These are phyloP conservation scores for Melinaea marsaeus DNA, from an alignment of 2,888 invertebrate genomes.

Conservation along the genomic window DNA sequence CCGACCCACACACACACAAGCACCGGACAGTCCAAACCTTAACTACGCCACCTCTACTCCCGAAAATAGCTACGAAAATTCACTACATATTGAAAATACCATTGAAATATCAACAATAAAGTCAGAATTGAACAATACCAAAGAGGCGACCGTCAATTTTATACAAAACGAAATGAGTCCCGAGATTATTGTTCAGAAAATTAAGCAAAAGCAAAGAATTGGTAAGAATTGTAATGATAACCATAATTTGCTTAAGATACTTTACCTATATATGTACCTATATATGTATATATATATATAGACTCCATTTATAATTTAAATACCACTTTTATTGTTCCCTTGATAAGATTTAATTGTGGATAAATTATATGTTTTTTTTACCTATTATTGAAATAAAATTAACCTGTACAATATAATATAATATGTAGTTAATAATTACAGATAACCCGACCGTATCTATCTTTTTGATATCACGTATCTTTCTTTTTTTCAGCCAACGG, in stretches of 20 bases:
- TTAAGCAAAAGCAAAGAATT: slow-evolving; percentile 17
- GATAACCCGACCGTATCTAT: neutral
- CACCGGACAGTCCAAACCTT: slow-evolving; percentile 6
- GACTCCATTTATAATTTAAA: too few species aligned
- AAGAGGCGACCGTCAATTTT: slow-evolving; percentile 40
- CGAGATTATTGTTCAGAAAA: slow-evolving; percentile 8
- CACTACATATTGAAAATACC: slow-evolving; percentile 3
- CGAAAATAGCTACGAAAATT: slow-evolving; percentile 30
- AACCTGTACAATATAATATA: too few species aligned
- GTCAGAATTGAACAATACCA: slow-evolving; percentile 22
- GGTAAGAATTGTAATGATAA: slow-evolving; percentile 7
- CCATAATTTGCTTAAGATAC: neutral
- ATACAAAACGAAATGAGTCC: slow-evolving; percentile 39
- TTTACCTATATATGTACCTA: too few species aligned
- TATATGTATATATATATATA: too few species aligned
- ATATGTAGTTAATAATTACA: neutral
- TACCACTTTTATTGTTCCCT: too few species aligned
- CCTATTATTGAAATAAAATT: too few species aligned
- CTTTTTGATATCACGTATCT: slow-evolving; percentile 8
- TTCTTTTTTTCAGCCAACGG: slow-evolving; percentile 32
- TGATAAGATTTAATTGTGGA: too few species aligned
- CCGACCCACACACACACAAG: slow-evolving; percentile 18
- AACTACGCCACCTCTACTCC: slow-evolving; percentile 38
- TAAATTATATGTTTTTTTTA: too few species aligned
- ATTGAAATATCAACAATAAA: slow-evolving; percentile 20